A percentile compares a stretch with the other conserved stretches of the same genome.
phyloP scores from a whole-genome alignment of 2,888 invertebrate genomes.

The Carabus problematicus region DNA sequence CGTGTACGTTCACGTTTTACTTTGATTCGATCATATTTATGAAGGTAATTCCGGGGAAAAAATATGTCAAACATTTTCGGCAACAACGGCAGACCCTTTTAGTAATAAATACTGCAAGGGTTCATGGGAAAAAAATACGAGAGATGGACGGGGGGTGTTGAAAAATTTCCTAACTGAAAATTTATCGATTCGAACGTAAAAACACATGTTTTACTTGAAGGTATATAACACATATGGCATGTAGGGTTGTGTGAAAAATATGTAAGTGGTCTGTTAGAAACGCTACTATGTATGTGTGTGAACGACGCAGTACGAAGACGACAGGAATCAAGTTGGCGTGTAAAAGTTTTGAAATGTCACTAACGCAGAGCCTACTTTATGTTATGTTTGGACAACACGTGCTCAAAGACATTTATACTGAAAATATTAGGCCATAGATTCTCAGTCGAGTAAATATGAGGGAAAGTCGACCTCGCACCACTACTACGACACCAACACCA shows the following conservation, averaged over 20 bases:
- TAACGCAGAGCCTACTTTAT: constrained; percentile 54
- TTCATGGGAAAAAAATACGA: too few species aligned
- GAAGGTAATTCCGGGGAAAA: too few species aligned
- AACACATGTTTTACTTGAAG: constrained; percentile 32
- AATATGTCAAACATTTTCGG: too few species aligned
- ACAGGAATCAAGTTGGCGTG: constrained; percentile 40
- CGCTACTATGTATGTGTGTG: not conserved
- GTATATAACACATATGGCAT: constrained; percentile 5
- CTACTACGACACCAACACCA: too few species aligned
- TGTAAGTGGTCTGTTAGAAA: too few species aligned
- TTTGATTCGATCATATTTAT: too few species aligned
- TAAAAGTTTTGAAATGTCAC: constrained; percentile 56
- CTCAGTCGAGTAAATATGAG: constrained; percentile 33
- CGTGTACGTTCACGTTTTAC: too few species aligned
- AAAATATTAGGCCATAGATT: constrained; percentile 57
- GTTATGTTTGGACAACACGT: constrained; percentile 59
- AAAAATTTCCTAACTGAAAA: constrained; percentile 38
- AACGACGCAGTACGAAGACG: not conserved
- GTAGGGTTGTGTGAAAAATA: constrained; percentile 1
- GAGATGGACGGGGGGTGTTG: not conserved
- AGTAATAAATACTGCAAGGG: too few species aligned
- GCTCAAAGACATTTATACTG: constrained; percentile 56
- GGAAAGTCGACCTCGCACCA: not conserved
- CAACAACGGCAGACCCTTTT: too few species aligned
- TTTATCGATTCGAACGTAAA: constrained; percentile 36